Base-by-base conservation (phyloP, 2,113 vertebrate genomes). In the Procapra przewalskii region DNA sequence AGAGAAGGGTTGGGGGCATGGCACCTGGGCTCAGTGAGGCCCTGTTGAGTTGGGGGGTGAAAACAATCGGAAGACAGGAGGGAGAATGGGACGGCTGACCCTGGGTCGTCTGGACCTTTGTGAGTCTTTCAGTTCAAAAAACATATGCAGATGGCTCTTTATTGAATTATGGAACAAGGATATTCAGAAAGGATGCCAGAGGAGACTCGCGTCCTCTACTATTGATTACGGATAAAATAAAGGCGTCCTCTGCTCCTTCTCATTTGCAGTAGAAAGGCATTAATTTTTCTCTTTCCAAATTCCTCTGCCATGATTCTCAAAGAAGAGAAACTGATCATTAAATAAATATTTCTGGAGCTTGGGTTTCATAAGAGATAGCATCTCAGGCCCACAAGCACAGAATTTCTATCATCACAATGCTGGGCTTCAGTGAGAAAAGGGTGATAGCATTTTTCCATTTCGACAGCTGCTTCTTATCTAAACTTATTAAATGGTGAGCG, bases 381-480 rank as follows among this genome's bases (percentile, higher is more conserved):
- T 25, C 45, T 84, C 40, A 6, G 64, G 48, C 33, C 57, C 27
- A 7, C 13, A 6, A 36, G 91, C 77, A 50, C 75, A 50, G 23
- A 3, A 25, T 45, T 33, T 50, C 40, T 16, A 6, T 87, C 48
- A 25, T 21, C 48, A 33, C 19, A 21, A 1, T 7, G 6, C 0
- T 5, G 29, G 52, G 48, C 81, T 77, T 83, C 6, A 2, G 16
- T 60, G 64, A 50, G 31, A 75, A 90, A 83, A 83, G 5, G 33
- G 9, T 90, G 95, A 93, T 23, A 19, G 45, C 82, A 21, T 91
- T 97, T 97, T 96, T 97, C 98, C 93, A n/a, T 60, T 57, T 17
- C 48, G 64, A 67, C 27, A 25, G 88, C 31, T 36, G 2, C 13
- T 33, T 33, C 80, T 92, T 96, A 84, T 92, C 94, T 81, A 40